Evolutionary conservation across 1,140 invertebrate species (phyloP), one percentile per base, ranked within the genome.

Genomic region (Lutraria rhynchaena): DNA sequence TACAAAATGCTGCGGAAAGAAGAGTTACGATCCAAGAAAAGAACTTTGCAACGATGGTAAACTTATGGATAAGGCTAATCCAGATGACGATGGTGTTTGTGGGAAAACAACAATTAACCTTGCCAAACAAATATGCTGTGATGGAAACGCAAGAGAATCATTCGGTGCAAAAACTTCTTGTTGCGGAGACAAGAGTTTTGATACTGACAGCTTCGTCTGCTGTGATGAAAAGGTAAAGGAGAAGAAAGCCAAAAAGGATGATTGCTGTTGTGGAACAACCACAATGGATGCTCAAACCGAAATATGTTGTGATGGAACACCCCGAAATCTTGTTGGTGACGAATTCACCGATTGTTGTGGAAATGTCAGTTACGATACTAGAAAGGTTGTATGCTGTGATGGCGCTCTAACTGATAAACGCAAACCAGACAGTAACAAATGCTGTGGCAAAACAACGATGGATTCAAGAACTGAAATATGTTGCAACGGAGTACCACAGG

Each of bases 371-470:
- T 73, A 61, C 53, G 78, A 81, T 27, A 61, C 69, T 31, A 51
- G 44, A 73, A 41, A 71, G 33, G 31, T 24, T 53, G 53, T 73
- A 29, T 81, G 78, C 31, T 73, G 67, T 55, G 49, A 73, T 51
- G 69, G 69, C 15, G 46, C 11, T 37, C 29, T 81, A 5, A 49
- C 65, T 22, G 17, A 81, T 41, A 81, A 81, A 31, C 71, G 58
- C 15, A 44, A 51, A 31, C 17, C 19, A 5, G 46, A 61, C 24
- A 65, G 63, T 33, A 73, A 81, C 31, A 53, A 15, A 13, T 71
- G 78, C 44, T 81, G 78, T 61, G 78, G 78, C 33, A 24, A 31
- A 51, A 81, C 78, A 73, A 81, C 78, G 49, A 73, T 81, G 37
- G 69, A 81, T 63, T 51, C 78, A 7, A 35, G 24, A 44, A 73